These are phyloP conservation scores for Acanthisitta chloris DNA, from an alignment of 2,113 vertebrate genomes.

Conservation along the genomic window DNA sequence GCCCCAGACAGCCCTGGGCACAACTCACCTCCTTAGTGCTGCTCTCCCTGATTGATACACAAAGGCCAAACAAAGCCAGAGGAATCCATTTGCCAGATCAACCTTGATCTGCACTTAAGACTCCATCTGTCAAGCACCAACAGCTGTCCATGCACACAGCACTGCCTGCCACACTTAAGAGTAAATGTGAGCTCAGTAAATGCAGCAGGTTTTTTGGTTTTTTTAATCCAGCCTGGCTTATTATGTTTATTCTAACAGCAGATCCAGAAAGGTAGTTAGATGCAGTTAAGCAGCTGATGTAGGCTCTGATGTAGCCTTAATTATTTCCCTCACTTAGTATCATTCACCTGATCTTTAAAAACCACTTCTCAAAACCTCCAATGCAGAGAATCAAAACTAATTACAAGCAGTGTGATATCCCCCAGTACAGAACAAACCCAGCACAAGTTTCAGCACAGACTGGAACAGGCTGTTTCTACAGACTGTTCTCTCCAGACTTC, in stretches of 20 bases:
- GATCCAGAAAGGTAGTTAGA: not conserved
- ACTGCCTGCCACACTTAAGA: not conserved
- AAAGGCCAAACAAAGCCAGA: not conserved
- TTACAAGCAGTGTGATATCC: not conserved
- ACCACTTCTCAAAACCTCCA: not conserved
- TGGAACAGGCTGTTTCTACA: not conserved
- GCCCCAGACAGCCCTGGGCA: not conserved
- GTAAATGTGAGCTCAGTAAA: not conserved
- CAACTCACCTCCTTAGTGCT: not conserved
- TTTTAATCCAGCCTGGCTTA: not conserved
- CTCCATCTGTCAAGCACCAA: constrained; percentile 44
- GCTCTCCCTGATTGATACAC: not conserved
- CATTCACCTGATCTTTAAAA: not conserved
- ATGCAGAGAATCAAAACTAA: not conserved
- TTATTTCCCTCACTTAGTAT: not conserved
- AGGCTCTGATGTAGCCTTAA: not conserved
- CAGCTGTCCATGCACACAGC: constrained; percentile 16
- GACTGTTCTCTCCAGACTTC: not conserved
- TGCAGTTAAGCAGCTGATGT: accelerated
- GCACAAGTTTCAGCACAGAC: not conserved
- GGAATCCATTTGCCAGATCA: constrained; percentile 35
- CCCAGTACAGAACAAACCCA: not conserved
- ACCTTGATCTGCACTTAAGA: constrained; percentile 47
- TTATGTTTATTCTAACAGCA: not conserved
- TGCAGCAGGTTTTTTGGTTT: accelerated